phyloP scores from a whole-genome alignment of 2,113 vertebrate genomes.

The Plectropomus leopardus region DNA sequence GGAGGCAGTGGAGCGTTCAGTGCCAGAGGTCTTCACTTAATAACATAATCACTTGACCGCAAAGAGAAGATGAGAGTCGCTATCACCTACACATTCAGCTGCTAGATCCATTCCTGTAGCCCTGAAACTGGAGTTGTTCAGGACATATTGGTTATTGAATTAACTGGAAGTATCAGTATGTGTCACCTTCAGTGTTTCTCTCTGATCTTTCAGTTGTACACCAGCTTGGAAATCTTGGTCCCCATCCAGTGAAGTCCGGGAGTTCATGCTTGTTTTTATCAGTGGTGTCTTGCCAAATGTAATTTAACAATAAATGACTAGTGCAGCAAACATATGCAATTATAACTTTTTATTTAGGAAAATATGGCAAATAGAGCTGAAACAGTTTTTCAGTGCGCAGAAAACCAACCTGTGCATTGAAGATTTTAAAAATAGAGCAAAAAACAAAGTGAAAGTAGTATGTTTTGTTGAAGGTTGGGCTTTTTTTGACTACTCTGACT shows the following conservation, averaged over 20 bases:
- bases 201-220: neutral
- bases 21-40: conserved; percentile 46
- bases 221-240: no score
- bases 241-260: no score
- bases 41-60: conserved; percentile 30
- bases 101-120: neutral
- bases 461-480: no score
- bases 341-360: neutral
- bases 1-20: conserved; percentile 38
- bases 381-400: neutral
- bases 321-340: neutral
- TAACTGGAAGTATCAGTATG: neutral
- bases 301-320: neutral
- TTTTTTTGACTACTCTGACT: no score
- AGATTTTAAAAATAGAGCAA: no score
- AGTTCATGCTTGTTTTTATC: no score
- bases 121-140: neutral
- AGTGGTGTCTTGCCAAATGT: neutral
- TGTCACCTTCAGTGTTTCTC: neutral
- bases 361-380: neutral
- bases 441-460: no score
- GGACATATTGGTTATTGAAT: neutral
- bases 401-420: neutral
- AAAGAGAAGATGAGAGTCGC: conserved; percentile 25
- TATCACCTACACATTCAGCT: conserved; percentile 7